Base-by-base conservation (phyloP, 1,140 invertebrate species). In the Triops cancriformis region DNA sequence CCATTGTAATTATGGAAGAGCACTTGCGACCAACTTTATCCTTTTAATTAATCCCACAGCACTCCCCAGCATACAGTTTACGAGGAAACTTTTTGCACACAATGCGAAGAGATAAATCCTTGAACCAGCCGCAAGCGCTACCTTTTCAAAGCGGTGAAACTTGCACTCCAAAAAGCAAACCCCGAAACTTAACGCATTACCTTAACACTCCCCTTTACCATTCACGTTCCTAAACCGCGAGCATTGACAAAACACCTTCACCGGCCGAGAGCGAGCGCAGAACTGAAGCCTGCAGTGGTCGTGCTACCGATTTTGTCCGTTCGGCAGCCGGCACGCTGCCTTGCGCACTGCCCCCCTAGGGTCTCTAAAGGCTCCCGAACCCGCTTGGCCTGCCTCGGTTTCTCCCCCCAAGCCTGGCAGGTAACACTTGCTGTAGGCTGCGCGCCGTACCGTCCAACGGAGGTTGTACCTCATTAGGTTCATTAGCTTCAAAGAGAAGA, bases 381-480 rank as follows among this genome's bases (percentile, higher is more conserved):
- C 51, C 18, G 31, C 31, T 37, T 37, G 31, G 2, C 31, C 7
- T 2, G 31, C 31, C 31, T 37, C 31, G 31, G 31, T 37, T 7
- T 37, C 7, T 37, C 7, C 31, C 7, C 31, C 31, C 31, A 37
- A 37, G 31, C 31, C 31, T 2, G 31, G 31, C 31, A 37, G 7
- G 2, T 2, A 7, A 7, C 51, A 64, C 51, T 18, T 18, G 14
- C 51, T 64, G 18, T 64, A 5, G 51, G 51, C 51, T 37, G 51
- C 51, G 51, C 51, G 18, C 51, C 14, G 18, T 64, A 64, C 51
- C 51, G 51, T 37, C 5, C 51, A 64, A 64, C 18, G 51, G 51
- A 23, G 51, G 51, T 64, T 64, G 51, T 64, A 64, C 51, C 51
- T 64, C 51, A 64, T 64, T 64, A 64, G 51, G 51, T 64, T 64